phyloP scores from a whole-genome alignment of 2,888 invertebrate species.

The Cosmopolites sordidus region DNA sequence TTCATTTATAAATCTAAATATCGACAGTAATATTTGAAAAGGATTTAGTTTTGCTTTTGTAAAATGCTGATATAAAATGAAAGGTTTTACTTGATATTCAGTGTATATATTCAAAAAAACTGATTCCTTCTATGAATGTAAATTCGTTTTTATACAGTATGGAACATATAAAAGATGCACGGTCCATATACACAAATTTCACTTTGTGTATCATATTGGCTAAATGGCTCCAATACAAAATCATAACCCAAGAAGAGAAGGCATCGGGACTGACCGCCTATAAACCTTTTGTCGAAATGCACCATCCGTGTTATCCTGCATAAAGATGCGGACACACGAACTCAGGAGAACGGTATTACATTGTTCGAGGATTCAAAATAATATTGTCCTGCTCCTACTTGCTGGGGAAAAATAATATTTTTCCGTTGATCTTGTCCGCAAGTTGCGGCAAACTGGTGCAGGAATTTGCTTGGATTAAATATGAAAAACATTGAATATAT shows the following conservation, averaged over 20 bases:
- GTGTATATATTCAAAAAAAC: background rate
- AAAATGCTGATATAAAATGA: background rate
- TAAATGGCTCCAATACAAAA: constrained; percentile 24
- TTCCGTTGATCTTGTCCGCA: constrained; percentile 9
- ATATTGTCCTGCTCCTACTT: constrained; percentile 10
- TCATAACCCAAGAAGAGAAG: constrained; percentile 17
- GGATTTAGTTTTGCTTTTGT: background rate
- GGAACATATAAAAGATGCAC: constrained; percentile 9
- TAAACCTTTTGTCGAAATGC: constrained; percentile 26
- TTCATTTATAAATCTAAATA: too few species aligned
- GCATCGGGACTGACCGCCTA: constrained; percentile 25
- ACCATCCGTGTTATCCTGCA: constrained; percentile 24
- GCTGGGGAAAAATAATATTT: constrained; percentile 15
- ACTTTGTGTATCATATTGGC: constrained; percentile 22
- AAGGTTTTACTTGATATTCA: too few species aligned
- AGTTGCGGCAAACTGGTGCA: background rate
- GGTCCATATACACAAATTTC: constrained; percentile 12
- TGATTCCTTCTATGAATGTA: background rate
- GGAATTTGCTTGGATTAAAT: constrained; percentile 2
- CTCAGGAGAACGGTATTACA: constrained; percentile 14
- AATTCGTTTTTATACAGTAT: background rate
- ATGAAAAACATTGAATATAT: background rate
- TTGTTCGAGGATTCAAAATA: constrained; percentile 15
- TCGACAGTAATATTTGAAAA: too few species aligned
- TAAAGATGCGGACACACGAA: constrained; percentile 26